Percentiles rank a stretch among this genome's conserved stretches.
Evolutionary conservation across 2,797 vertebrate genomes (phyloP).

Genomic region (Eulemur mongoz): DNA sequence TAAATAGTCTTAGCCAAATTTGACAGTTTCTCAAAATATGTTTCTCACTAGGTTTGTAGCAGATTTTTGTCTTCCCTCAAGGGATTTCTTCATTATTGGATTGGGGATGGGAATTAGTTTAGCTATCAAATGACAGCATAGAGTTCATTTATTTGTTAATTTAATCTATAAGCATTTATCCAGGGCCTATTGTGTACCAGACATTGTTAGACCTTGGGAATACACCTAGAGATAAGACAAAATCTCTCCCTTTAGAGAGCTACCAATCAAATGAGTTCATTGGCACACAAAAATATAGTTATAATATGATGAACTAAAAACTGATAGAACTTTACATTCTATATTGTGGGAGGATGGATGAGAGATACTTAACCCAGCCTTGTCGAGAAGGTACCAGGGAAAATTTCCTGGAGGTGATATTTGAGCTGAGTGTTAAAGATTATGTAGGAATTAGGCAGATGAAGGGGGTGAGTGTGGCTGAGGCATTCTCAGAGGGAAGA

Average conservation of each 20-base stretch:
- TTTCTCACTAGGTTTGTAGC: not conserved
- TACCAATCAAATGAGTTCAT: not conserved
- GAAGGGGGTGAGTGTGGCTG: not conserved
- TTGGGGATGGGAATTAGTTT: not conserved
- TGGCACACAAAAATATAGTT: not conserved
- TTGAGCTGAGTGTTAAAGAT: not conserved
- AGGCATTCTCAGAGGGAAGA: not conserved
- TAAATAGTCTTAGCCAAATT: not conserved
- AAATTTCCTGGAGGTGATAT: not conserved
- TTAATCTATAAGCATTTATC: not conserved
- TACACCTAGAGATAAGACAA: not conserved
- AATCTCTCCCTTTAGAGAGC: not conserved
- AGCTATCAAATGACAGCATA: not conserved
- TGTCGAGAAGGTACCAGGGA: not conserved
- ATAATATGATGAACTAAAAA: not conserved
- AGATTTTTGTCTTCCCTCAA: not conserved
- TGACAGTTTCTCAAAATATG: conserved; percentile 18
- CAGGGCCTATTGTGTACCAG: not conserved
- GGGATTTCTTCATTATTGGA: not conserved
- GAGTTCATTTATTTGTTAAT: conserved; percentile 15
- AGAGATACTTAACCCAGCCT: not conserved
- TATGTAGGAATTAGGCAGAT: not conserved
- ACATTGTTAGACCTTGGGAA: conserved; percentile 5
- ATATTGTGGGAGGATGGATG: not conserved
- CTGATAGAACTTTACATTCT: conserved; percentile 4